A percentile compares a stretch with the other conserved stretches of the same genome.
These are phyloP conservation scores for Ciconia stormi DNA, from an alignment of 2,113 vertebrate genomes.

Conservation along the genomic window DNA sequence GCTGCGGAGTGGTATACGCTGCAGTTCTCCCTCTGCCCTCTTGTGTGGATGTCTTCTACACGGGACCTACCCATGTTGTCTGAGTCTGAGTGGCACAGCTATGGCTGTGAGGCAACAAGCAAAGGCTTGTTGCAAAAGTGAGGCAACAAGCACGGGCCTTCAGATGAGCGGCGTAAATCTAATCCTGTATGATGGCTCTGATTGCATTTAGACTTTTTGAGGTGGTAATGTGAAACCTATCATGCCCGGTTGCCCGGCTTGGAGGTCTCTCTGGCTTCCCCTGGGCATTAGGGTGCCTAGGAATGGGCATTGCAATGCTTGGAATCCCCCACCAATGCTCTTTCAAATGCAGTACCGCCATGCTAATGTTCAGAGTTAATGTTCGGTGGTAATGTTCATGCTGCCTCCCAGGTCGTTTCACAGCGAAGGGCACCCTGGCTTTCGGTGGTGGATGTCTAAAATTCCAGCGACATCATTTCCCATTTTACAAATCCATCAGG, in stretches of 20 bases:
- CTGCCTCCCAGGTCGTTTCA: background rate
- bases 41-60: background rate
- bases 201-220: background rate
- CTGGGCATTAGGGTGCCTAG: background rate
- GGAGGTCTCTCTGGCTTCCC: background rate
- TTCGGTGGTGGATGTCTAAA: background rate
- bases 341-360: rapidly evolving
- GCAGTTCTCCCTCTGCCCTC: background rate
- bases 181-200: background rate
- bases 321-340: too few species aligned
- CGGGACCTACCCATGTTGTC: rapidly evolving
- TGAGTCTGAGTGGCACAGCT: too few species aligned
- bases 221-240: background rate
- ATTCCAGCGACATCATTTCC: background rate
- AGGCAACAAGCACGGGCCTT: background rate
- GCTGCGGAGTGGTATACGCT: rapidly evolving
- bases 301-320: too few species aligned
- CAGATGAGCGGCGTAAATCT: background rate
- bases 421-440: background rate
- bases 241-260: background rate
- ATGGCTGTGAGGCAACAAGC: too few species aligned
- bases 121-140: background rate
- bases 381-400: background rate
- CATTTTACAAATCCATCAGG: slow-evolving; percentile 21
- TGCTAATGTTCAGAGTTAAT: background rate